Conservation (phyloP, 2,113 vertebrate genomes). For the Rattus rattus region DNA sequence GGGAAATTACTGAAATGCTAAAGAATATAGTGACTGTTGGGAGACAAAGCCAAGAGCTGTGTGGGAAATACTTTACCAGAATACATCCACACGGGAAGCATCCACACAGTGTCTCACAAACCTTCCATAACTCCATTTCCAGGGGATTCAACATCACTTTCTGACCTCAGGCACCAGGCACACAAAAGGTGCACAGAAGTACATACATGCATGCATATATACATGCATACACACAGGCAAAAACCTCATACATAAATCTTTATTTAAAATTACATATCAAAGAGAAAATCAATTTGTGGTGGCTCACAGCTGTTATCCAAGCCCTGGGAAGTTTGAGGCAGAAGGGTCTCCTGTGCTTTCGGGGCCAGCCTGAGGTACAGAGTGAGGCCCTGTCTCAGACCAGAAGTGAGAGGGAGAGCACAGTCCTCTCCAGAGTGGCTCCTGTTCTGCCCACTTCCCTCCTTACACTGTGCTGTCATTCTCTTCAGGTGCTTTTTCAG, state of each 20-base stretch:
- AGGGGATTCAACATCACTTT: background rate
- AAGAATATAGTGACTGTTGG: background rate
- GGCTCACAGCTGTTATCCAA: background rate
- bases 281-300: background rate
- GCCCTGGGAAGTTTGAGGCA: background rate
- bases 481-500: background rate
- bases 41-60: background rate
- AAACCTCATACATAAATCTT: background rate
- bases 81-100: background rate
- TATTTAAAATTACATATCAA: background rate
- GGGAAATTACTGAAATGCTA: background rate
- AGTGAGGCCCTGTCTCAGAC: background rate
- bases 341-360: background rate
- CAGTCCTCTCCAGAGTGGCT: background rate
- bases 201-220: background rate
- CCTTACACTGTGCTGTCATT: background rate
- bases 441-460: background rate
- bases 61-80: slow-evolving; percentile 1
- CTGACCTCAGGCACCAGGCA: background rate
- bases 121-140: background rate
- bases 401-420: background rate
- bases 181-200: background rate
- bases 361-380: background rate
- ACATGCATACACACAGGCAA: background rate
- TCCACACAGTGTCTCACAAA: background rate